These are phyloP conservation scores for Oconnorella tubifera DNA, from an alignment of 2,888 invertebrate species.

Conservation along the genomic window DNA sequence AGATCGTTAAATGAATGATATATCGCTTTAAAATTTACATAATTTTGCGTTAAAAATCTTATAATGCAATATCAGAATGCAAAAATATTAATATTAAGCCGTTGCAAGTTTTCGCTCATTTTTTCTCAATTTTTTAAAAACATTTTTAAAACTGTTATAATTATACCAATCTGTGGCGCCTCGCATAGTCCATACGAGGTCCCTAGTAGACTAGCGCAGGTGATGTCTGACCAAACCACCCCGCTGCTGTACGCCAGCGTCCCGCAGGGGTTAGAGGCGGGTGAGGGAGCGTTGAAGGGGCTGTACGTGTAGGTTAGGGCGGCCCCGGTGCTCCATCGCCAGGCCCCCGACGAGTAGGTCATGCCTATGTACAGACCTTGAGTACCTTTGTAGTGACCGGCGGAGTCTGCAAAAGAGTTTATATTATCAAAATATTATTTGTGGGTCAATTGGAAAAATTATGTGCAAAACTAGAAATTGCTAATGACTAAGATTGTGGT, in stretches of 20 bases:
- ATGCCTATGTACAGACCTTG: constrained; percentile 1
- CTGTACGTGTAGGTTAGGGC: neutral
- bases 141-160: no score
- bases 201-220: neutral
- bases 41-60: no score
- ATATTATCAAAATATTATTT: neutral
- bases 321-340: neutral
- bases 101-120: no score
- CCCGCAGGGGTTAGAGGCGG: constrained; percentile 2
- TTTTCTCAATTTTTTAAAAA: no score
- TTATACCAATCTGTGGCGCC: neutral
- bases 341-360: neutral
- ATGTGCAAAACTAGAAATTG: no score
- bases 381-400: neutral
- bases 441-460: neutral
- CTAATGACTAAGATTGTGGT: no score
- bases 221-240: neutral
- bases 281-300: neutral
- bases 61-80: no score
- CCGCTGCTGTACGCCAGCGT: neutral
- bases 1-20: no score
- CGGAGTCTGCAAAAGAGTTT: neutral
- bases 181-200: constrained; percentile 1
- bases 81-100: no score
- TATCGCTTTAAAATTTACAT: no score